Evolutionary conservation across 2,113 vertebrate genomes (phyloP).

Genomic region (Glareola pratincola): DNA sequence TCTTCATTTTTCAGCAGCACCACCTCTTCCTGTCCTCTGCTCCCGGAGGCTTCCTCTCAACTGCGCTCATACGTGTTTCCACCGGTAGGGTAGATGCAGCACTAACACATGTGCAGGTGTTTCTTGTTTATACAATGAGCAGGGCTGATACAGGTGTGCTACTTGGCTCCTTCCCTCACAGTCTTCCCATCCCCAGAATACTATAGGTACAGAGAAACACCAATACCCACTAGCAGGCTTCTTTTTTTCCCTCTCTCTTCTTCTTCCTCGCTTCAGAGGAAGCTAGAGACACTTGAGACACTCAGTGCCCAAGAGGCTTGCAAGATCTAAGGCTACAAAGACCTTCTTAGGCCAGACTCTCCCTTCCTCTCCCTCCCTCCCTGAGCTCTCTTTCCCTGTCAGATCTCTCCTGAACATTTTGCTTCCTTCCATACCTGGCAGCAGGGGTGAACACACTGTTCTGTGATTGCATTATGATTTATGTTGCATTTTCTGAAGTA

Average conservation of each 20-base stretch:
- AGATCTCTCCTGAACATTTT: neutral
- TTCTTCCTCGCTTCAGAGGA: neutral
- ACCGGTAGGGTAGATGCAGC: neutral
- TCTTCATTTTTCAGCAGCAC: neutral
- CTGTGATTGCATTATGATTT: slow-evolving; percentile 20
- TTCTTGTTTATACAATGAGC: neutral
- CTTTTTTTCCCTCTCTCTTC: neutral
- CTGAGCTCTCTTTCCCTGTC: neutral
- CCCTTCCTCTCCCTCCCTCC: neutral
- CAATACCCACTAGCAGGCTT: fast-evolving
- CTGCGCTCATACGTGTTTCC: fast-evolving
- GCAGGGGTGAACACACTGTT: neutral
- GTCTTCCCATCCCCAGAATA: neutral
- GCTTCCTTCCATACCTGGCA: neutral
- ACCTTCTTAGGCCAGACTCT: neutral
- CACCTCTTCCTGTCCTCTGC: neutral
- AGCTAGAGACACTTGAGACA: fast-evolving
- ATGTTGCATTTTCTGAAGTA: neutral
- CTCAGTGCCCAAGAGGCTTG: neutral
- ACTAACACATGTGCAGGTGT: too few species aligned
- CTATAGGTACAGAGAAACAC: neutral
- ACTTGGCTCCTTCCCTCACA: neutral
- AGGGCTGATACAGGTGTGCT: neutral
- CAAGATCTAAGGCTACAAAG: neutral
- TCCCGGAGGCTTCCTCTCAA: neutral